Evolutionary conservation across 2,797 vertebrate species (phyloP).

Genomic region (Agapornis canus): DNA sequence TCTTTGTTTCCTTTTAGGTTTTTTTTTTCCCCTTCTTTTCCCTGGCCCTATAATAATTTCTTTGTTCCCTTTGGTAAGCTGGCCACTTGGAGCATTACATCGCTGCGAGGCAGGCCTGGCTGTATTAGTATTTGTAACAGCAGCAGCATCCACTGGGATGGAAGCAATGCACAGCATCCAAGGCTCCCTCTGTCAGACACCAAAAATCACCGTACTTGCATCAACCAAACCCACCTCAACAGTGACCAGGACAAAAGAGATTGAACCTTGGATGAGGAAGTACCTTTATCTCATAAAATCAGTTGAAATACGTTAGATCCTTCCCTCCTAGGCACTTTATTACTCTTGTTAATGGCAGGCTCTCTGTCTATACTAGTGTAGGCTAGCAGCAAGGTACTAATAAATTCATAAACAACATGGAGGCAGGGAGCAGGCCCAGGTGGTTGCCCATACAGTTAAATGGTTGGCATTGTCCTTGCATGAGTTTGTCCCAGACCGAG

Average conservation of each 20-base stretch:
- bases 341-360: not conserved
- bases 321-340: not conserved
- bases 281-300: not conserved
- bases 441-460: not conserved
- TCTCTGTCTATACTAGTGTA: not conserved
- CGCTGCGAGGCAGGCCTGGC: not conserved
- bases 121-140: not conserved
- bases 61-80: constrained; percentile 39
- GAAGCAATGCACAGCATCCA: rapidly evolving
- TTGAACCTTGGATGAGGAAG: not conserved
- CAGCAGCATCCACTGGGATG: not conserved
- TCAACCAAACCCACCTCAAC: not conserved
- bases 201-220: not conserved
- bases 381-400: not conserved
- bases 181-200: not conserved
- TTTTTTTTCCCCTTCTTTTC: not conserved
- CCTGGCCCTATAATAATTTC: not conserved
- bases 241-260: not conserved
- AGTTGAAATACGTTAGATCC: not conserved
- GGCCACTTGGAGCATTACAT: not conserved
- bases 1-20: constrained; percentile 30
- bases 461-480: not conserved
- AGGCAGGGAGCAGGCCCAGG: not conserved
- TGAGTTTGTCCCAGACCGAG: not conserved
- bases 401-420: not conserved